Percentiles rank a stretch among this genome's conserved stretches.
phyloP scores from a whole-genome alignment of 37 sponge, comb jelly and placozoan species.

The Petrosia ficiformis region DNA sequence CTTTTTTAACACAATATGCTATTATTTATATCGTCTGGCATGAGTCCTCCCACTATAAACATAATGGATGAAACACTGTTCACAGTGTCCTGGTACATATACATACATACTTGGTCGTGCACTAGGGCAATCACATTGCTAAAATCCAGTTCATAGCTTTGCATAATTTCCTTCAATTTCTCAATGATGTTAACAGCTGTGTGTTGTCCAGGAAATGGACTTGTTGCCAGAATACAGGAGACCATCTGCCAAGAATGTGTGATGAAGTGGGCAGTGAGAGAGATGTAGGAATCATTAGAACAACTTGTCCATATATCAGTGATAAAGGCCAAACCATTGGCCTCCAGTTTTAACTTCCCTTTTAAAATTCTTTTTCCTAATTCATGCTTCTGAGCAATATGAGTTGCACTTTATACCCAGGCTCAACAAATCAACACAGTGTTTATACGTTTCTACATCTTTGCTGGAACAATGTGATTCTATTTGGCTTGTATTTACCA shows the following conservation, averaged over 20 bases:
- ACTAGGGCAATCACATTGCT: neutral
- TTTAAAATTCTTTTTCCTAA: neutral
- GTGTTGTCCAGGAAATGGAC: slow-evolving; percentile 20
- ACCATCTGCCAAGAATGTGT: neutral
- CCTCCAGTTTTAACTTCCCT: neutral
- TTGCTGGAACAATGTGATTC: too few species aligned
- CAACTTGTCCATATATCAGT: slow-evolving; percentile 23
- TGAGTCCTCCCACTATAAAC: too few species aligned
- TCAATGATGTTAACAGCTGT: slow-evolving; percentile 1
- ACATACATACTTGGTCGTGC: slow-evolving; percentile 1
- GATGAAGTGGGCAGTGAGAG: slow-evolving; percentile 7
- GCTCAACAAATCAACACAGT: slow-evolving; percentile 5
- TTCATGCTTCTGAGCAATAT: slow-evolving; percentile 17
- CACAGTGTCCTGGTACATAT: too few species aligned
- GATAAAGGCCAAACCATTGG: neutral
- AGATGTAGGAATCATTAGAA: slow-evolving; percentile 7
- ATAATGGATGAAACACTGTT: too few species aligned
- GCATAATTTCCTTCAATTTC: slow-evolving; percentile 3
- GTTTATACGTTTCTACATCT: too few species aligned
- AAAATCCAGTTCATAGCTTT: neutral
- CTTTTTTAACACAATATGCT: too few species aligned
- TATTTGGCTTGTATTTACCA: too few species aligned
- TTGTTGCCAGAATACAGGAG: slow-evolving; percentile 5
- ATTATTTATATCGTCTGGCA: too few species aligned
- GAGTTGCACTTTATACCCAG: slow-evolving; percentile 7